Percentiles rank a stretch among this genome's conserved stretches.
These are phyloP conservation scores for Thamnaconus septentrionalis DNA, from an alignment of 2,113 vertebrate genomes.

Conservation along the genomic window DNA sequence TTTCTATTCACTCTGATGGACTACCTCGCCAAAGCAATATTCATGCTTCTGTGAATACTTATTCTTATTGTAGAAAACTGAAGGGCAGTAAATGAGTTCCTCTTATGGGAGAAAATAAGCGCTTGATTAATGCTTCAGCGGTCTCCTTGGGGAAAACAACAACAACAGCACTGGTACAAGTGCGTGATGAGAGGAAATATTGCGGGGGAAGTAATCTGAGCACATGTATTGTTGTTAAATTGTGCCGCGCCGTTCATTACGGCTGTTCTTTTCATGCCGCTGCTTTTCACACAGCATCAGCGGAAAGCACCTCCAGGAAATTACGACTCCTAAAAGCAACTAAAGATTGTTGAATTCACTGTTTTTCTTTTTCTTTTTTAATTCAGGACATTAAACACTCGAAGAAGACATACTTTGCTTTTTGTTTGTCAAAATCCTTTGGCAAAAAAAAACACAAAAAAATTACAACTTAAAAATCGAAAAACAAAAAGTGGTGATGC, in stretches of 20 bases:
- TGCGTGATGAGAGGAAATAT: background rate
- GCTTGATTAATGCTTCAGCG: slow-evolving; percentile 15
- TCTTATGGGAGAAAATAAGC: slow-evolving; percentile 32
- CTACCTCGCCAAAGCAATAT: slow-evolving; percentile 46
- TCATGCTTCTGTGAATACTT: slow-evolving; percentile 44
- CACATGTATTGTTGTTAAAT: background rate
- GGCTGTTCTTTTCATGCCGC: background rate
- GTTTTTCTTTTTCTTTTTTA: background rate
- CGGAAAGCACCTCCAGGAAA: background rate
- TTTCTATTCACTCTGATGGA: slow-evolving; percentile 42
- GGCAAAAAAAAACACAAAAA: too few relatives aligned
- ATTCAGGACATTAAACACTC: too few relatives aligned
- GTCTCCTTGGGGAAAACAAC: background rate
- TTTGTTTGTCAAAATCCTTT: too few relatives aligned
- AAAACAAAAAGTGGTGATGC: too few relatives aligned
- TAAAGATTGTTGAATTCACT: background rate
- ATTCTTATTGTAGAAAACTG: slow-evolving; percentile 36
- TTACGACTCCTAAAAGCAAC: too few relatives aligned
- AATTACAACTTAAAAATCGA: too few relatives aligned
- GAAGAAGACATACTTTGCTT: too few relatives aligned
- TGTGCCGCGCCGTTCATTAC: background rate
- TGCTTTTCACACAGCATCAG: background rate
- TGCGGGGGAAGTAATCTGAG: background rate
- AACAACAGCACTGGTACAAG: slow-evolving; percentile 1
- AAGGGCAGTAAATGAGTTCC: slow-evolving; percentile 46